These are phyloP conservation scores for Mixornis gularis DNA, from an alignment of 2,113 vertebrate species.

Conservation along the genomic window DNA sequence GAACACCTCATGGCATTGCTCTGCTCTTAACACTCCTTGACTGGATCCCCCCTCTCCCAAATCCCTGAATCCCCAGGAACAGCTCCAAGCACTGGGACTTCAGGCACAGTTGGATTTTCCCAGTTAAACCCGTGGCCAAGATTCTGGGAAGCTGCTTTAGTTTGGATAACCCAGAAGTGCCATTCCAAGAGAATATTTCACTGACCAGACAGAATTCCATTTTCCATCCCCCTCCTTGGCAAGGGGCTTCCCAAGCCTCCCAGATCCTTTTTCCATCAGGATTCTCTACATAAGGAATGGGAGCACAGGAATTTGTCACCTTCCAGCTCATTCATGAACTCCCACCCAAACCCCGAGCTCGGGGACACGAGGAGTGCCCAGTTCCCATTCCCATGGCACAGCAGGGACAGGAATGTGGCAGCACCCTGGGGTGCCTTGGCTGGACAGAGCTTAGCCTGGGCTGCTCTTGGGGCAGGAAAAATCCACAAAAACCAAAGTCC, in stretches of 20 bases:
- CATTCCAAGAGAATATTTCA: background rate
- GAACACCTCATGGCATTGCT: background rate
- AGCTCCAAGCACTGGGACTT: background rate
- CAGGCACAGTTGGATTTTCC: background rate
- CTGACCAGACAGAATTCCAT: background rate
- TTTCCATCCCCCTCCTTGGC: background rate
- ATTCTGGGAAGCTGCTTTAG: background rate
- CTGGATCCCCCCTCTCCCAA: background rate
- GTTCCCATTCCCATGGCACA: background rate
- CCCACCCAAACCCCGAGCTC: background rate
- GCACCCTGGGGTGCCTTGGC: background rate
- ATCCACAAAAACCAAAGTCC: background rate
- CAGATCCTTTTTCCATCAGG: background rate
- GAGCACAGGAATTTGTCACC: background rate
- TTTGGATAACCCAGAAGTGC: no score
- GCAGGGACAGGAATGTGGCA: background rate
- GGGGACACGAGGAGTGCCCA: rapidly evolving
- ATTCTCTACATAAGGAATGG: background rate
- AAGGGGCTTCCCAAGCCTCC: background rate
- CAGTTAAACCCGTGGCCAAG: rapidly evolving
- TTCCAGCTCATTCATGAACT: background rate
- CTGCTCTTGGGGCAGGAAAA: background rate
- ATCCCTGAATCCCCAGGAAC: background rate
- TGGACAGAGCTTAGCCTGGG: background rate
- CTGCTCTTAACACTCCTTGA: background rate